Evolutionary conservation across 2,797 vertebrate species (phyloP).

Genomic region (Sebastes trivittatus): DNA sequence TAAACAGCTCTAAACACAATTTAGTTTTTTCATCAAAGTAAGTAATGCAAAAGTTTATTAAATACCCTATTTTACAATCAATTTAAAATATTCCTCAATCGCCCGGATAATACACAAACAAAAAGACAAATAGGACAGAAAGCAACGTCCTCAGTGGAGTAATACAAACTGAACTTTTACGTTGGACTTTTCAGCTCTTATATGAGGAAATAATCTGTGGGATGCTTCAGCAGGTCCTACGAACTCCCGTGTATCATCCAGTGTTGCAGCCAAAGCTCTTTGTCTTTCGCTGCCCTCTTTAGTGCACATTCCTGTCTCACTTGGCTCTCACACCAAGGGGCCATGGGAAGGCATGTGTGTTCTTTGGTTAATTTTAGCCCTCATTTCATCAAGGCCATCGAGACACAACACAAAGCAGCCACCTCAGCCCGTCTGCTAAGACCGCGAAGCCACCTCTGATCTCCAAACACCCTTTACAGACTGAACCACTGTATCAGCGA

Average conservation of each 20-base stretch:
- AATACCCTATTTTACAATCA: no score
- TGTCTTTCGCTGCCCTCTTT: conserved; percentile 10
- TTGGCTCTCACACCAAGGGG: conserved; percentile 55
- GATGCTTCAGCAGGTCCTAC: background rate
- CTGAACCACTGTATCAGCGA: background rate
- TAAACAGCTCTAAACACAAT: background rate
- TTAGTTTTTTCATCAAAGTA: background rate
- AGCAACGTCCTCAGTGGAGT: background rate
- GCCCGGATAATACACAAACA: background rate
- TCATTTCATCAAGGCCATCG: conserved; percentile 60
- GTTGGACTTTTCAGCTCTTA: background rate
- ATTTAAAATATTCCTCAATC: no score
- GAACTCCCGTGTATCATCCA: background rate
- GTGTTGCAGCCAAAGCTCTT: background rate
- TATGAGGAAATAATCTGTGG: background rate
- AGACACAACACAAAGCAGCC: conserved; percentile 68
- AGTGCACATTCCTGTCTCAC: conserved; percentile 49
- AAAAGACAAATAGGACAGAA: background rate
- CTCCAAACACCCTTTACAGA: conserved; percentile 21
- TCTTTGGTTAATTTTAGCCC: conserved; percentile 75
- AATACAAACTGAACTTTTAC: background rate
- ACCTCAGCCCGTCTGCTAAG: conserved; percentile 2
- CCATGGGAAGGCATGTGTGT: conserved; percentile 57
- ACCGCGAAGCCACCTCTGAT: conserved; percentile 37
- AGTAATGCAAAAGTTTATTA: no score